A percentile compares a stretch with the other conserved stretches of the same genome.
Conservation (phyloP, 2,797 vertebrate genomes). For the Urocyon cinereoargenteus region DNA sequence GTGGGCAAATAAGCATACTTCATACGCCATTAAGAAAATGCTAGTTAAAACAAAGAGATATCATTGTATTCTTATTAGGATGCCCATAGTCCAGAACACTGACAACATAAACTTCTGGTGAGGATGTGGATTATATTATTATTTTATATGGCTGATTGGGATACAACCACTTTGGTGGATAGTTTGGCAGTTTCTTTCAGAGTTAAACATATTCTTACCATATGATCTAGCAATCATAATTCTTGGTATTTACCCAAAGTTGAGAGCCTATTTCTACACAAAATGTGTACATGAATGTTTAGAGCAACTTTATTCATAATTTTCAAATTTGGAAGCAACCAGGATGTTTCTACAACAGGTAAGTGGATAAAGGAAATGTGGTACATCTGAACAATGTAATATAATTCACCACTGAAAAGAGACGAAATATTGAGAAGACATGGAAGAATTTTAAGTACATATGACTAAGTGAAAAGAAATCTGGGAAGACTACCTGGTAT, state of each 20-base stretch:
- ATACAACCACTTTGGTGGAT: not conserved
- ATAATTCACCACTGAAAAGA: not conserved
- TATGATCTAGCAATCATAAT: not conserved
- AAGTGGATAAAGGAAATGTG: not conserved
- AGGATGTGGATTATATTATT: not conserved
- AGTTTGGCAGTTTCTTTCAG: not conserved
- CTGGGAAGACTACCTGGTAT: not conserved
- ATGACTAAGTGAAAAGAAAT: not conserved
- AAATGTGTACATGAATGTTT: not conserved
- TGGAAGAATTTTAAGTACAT: not conserved
- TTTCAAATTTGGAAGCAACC: not conserved
- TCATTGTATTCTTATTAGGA: not conserved
- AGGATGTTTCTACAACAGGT: not conserved
- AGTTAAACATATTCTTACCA: not conserved
- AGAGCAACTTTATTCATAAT: not conserved
- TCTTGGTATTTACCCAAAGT: not conserved
- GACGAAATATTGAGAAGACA: not conserved
- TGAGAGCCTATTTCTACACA: not conserved
- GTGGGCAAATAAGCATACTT: not conserved
- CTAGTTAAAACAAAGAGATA: not conserved
- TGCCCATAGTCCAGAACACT: not conserved
- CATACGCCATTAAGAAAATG: not conserved
- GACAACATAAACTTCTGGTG: not conserved
- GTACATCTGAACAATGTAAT: not conserved
- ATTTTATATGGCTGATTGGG: no score